These are phyloP conservation scores for Portunus trituberculatus DNA, from an alignment of 1,140 invertebrate species.

Conservation along the genomic window DNA sequence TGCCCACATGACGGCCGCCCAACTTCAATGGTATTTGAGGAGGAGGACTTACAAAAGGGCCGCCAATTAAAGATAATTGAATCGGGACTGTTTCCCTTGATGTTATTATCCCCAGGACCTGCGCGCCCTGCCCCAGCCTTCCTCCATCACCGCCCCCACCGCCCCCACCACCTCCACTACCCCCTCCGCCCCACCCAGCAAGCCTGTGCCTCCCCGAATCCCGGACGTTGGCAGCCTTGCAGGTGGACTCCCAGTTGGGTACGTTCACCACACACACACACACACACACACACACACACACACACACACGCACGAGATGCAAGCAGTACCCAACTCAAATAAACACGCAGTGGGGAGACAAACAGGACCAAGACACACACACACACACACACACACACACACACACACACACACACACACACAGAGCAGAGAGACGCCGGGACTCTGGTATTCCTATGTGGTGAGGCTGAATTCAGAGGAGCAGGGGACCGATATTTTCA, in stretches of 20 bases:
- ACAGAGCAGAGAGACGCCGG: background rate
- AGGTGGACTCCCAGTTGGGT: background rate
- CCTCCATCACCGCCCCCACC: background rate
- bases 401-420: background rate
- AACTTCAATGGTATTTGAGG: constrained; percentile 59
- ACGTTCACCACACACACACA: constrained; percentile 20
- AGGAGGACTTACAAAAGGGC: constrained; percentile 56
- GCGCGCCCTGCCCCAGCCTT: background rate
- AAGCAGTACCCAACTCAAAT: background rate
- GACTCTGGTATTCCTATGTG: background rate
- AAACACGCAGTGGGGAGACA: background rate
- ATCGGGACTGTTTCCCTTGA: constrained; percentile 45
- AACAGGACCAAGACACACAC: background rate
- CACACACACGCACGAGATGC: background rate
- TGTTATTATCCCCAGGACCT: constrained; percentile 32
- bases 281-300: background rate
- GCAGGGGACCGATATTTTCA: constrained; percentile 46
- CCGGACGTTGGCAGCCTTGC: background rate
- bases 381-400: background rate
- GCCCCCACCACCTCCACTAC: background rate
- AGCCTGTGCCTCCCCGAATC: background rate
- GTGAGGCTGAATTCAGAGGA: constrained; percentile 21
- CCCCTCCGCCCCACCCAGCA: background rate
- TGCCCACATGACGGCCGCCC: constrained; percentile 50
- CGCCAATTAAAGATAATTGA: constrained; percentile 71